These are phyloP conservation scores for Cyprinella venusta DNA, from an alignment of 2,797 vertebrate genomes.

Conservation along the genomic window DNA sequence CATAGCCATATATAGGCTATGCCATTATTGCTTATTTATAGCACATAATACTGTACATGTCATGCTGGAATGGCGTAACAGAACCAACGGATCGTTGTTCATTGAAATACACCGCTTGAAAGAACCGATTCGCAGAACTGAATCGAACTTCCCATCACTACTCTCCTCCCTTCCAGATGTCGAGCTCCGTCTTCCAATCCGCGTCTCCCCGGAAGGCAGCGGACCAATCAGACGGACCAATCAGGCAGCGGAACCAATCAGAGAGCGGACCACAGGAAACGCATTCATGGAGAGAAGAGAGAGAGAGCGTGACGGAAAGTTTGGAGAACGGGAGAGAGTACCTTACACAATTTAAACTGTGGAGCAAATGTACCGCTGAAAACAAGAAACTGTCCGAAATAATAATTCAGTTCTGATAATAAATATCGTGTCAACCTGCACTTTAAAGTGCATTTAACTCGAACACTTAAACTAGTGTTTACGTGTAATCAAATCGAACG, in stretches of 20 bases:
- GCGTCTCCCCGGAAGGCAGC: constrained; percentile 76
- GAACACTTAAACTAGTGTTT: not conserved
- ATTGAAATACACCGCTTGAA: not conserved
- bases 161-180: constrained; percentile 68
- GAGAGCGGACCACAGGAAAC: constrained; percentile 57
- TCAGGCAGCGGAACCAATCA: constrained; percentile 68
- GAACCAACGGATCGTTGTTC: not conserved
- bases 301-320: constrained; percentile 26
- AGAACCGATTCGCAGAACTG: constrained; percentile 25
- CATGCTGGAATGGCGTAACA: not conserved
- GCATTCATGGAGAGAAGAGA: constrained; percentile 27
- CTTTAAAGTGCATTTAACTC: not conserved
- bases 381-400: not conserved
- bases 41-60: not conserved
- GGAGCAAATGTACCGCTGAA: not conserved
- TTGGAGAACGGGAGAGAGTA: constrained; percentile 5
- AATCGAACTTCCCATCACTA: constrained; percentile 44
- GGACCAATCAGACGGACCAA: constrained; percentile 58
- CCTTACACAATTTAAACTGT: not conserved
- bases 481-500: not conserved
- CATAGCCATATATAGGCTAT: not conserved
- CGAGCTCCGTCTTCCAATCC: constrained; percentile 50
- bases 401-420: not conserved
- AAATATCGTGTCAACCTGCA: not conserved
- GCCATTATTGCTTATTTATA: not conserved